phyloP scores from a whole-genome alignment of 2,113 vertebrate species.

The Opisthocomus hoazin region DNA sequence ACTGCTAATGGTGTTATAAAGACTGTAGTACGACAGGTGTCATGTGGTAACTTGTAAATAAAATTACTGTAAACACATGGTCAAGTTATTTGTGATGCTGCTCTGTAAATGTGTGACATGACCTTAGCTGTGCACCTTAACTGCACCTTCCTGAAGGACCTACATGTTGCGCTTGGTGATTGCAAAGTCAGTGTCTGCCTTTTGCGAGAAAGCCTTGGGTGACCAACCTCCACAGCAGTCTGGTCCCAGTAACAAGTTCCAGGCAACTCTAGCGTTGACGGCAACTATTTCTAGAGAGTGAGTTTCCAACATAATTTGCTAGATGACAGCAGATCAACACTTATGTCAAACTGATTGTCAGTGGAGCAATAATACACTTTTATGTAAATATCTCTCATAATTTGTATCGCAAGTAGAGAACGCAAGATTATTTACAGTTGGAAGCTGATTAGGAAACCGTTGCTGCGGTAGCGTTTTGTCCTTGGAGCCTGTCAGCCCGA shows the following conservation, averaged over 20 bases:
- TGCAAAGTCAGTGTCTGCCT: background rate
- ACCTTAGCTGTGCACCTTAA: background rate
- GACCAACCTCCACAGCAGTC: background rate
- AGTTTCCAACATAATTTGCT: background rate
- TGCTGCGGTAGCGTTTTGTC: constrained; percentile 19
- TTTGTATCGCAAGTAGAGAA: background rate
- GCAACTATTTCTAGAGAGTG: background rate
- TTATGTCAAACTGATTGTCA: background rate
- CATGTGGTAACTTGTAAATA: constrained; percentile 49
- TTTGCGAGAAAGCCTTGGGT: background rate
- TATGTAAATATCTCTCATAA: background rate
- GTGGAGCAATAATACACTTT: background rate
- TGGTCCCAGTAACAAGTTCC: background rate
- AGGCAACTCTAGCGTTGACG: background rate
- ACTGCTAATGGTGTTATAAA: constrained; percentile 23
- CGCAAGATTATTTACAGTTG: background rate
- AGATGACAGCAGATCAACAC: background rate
- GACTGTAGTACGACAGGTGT: constrained; percentile 43
- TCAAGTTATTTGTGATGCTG: constrained; percentile 20
- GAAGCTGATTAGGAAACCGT: constrained; percentile 17
- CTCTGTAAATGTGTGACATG: background rate
- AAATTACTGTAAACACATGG: constrained; percentile 1
- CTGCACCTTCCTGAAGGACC: background rate
- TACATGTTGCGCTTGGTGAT: background rate
- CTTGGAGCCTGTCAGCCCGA: constrained; percentile 16